Evolutionary conservation across 2,888 invertebrate genomes (phyloP), one percentile per base, ranked within the genome.

Genomic region (Helicoverpa assulta): DNA sequence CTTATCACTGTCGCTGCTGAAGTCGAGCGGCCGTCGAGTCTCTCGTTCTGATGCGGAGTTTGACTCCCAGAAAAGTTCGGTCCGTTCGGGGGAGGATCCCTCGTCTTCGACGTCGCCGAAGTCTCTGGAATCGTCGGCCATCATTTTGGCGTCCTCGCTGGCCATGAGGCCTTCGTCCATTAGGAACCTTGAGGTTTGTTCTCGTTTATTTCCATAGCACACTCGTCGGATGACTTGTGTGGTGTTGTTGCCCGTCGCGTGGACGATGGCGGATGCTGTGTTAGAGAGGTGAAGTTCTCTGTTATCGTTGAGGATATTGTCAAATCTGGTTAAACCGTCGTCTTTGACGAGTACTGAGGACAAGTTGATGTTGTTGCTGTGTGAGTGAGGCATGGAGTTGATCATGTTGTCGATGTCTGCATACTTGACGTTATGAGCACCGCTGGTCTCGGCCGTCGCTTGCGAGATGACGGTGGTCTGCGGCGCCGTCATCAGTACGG

Each of bases 1-100:
- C 69, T 96, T 96, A 56, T 96, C 96, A 71, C 94, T 95, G 76
- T 96, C 96, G 68, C 94, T 95, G 78, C 95, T 95, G 68, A 92
- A 96, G 63, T 95, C 94, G 33, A 94, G 70, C 0, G 90, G 91
- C 8, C 94, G 80, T 6, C 93, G 79, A 51, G 89, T 84, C 10
- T 94, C 95, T 0, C 94, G 88, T 67, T 92, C 94, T 0, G 94
- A 92, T 0, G 92, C 89, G 0, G 94, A 94, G 59, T 92, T 93
- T 0, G 93, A 92, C 74, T 96, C 96, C 96, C 96, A 96, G 78
- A 94, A 96, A 26, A 95, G 72, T 59, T 95, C 95, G 0, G 92
- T 85, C 63, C 94, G 85, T 65, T 95, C 96, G 0, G 95, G 94
- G 0, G 93, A 93, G 0, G 93, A 94, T 1, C 90, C 83, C 8